phyloP scores from a whole-genome alignment of 2,113 vertebrate species.

The Vidua chalybeata region DNA sequence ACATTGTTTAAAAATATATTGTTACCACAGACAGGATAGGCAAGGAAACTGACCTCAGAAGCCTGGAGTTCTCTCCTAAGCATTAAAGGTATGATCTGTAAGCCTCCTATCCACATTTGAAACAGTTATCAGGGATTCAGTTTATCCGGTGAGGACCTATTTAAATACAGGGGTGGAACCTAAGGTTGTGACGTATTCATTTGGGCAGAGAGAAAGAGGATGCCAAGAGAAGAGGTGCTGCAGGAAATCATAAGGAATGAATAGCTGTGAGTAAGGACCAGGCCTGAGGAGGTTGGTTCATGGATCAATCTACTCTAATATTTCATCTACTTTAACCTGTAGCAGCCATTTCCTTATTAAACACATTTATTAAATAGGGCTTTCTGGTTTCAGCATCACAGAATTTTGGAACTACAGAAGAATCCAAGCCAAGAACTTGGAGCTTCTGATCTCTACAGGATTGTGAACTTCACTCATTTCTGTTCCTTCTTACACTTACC shows the following conservation, averaged over 20 bases:
- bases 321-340: neutral
- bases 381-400: neutral
- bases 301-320: neutral
- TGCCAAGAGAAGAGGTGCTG: neutral
- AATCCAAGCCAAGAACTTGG: neutral
- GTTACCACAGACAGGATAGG: neutral
- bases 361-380: neutral
- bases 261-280: neutral
- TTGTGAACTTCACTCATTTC: neutral
- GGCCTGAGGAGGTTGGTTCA: neutral
- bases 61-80: neutral
- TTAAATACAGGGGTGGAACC: neutral
- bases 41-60: neutral
- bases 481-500: neutral
- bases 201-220: neutral
- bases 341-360: neutral
- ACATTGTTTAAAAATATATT: neutral
- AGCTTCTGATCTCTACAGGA: neutral
- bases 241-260: neutral
- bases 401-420: neutral
- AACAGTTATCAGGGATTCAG: neutral
- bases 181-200: neutral
- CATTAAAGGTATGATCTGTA: neutral
- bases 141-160: neutral
- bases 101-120: neutral